Conservation (phyloP, 2,888 invertebrate species). For the Bembecia ichneumoniformis region DNA sequence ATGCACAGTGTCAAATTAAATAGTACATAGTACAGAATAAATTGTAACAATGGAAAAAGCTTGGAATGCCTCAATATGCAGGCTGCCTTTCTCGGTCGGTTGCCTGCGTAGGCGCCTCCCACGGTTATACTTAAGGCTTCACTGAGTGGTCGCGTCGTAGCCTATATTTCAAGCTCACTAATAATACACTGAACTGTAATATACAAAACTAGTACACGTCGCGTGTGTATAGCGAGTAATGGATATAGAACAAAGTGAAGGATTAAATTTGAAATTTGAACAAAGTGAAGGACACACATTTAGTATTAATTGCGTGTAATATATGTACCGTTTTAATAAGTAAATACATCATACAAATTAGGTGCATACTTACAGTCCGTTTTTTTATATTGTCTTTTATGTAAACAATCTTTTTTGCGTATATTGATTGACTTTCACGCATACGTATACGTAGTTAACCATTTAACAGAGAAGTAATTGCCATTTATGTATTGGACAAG, state of each 20-base stretch:
- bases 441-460: too few species aligned
- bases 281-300: neutral
- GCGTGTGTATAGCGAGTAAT: neutral
- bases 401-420: too few species aligned
- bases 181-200: neutral
- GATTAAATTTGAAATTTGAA: too few species aligned
- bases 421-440: too few species aligned
- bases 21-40: neutral
- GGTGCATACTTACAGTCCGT: neutral
- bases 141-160: neutral
- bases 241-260: neutral
- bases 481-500: too few species aligned
- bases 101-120: conserved; percentile 38
- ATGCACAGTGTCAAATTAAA: neutral
- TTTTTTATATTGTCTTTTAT: too few species aligned
- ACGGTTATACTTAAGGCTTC: conserved; percentile 3
- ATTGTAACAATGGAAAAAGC: conserved; percentile 26
- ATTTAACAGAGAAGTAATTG: too few species aligned
- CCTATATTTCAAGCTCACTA: neutral
- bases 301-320: too few species aligned
- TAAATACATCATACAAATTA: conserved; percentile 4
- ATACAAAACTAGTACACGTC: neutral
- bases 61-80: conserved; percentile 26
- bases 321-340: neutral
- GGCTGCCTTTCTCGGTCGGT: conserved; percentile 23